Evolutionary conservation across 1,140 invertebrate genomes (phyloP).

Genomic region (Philotrypesis tridentata): DNA sequence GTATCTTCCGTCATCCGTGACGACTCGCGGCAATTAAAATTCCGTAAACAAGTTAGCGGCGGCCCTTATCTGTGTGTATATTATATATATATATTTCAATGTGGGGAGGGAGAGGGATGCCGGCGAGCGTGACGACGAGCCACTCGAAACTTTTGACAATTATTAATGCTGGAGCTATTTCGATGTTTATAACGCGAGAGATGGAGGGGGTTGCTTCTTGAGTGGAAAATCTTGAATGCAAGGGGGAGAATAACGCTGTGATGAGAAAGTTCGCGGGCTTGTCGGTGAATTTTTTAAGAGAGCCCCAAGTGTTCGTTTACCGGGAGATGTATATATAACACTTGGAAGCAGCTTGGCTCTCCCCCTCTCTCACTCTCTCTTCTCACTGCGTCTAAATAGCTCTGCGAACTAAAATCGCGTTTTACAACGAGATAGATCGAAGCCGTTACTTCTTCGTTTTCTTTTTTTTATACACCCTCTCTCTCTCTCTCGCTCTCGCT

Average conservation of each 20-base stretch:
- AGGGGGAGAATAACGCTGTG: not conserved
- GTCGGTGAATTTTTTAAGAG: not conserved
- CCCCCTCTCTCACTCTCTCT: no score
- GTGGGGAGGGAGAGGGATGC: not conserved
- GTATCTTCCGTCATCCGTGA: no score
- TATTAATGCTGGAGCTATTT: slow-evolving; percentile 20
- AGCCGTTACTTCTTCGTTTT: no score
- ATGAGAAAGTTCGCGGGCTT: not conserved
- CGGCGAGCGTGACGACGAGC: not conserved
- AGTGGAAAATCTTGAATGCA: not conserved
- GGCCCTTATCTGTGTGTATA: no score
- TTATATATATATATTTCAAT: not conserved
- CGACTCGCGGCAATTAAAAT: slow-evolving; percentile 34
- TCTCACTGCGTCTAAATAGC: no score
- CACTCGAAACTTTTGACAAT: slow-evolving; percentile 30
- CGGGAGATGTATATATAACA: no score
- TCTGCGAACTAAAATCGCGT: no score
- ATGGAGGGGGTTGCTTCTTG: not conserved
- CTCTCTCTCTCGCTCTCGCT: no score
- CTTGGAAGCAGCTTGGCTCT: no score
- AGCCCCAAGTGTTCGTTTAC: not conserved
- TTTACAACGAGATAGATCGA: no score
- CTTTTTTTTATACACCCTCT: no score
- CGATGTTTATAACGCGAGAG: not conserved
- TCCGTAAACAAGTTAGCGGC: slow-evolving; percentile 23